phyloP scores from a whole-genome alignment of 2,113 vertebrate species.

The Prietella phreatophila region DNA sequence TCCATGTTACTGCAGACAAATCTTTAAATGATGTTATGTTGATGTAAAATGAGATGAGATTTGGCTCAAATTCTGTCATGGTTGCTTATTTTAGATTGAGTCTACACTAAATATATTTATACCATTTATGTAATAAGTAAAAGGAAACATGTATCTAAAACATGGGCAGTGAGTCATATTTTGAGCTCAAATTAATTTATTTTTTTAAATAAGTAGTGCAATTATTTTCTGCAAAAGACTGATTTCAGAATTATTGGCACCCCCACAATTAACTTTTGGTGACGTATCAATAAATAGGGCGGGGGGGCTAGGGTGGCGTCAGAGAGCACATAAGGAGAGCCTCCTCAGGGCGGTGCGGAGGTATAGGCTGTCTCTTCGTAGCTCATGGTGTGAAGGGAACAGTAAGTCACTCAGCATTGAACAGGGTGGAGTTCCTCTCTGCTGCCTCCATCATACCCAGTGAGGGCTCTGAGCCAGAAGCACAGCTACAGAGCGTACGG shows the following conservation, averaged over 20 bases:
- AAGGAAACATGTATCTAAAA: neutral
- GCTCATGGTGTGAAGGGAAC: conserved; percentile 20
- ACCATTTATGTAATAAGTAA: too few relatives aligned
- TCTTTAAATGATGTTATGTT: neutral
- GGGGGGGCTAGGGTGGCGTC: neutral
- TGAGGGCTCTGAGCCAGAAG: conserved; percentile 19
- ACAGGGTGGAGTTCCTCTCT: conserved; percentile 47
- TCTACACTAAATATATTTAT: too few relatives aligned
- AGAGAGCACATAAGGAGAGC: neutral
- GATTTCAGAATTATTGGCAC: neutral
- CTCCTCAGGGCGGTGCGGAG: neutral
- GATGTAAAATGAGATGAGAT: neutral
- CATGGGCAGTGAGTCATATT: neutral
- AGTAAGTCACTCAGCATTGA: conserved; percentile 34
- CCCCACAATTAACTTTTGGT: neutral
- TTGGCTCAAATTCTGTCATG: neutral
- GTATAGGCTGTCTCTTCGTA: conserved; percentile 20
- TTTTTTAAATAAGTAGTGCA: neutral
- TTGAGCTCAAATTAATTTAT: neutral
- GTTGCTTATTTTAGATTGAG: neutral
- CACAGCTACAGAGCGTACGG: conserved; percentile 20
- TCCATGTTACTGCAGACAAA: neutral
- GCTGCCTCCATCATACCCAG: conserved; percentile 41
- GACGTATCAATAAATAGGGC: neutral
- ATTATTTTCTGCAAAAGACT: neutral